Conservation (phyloP, 2,888 invertebrate genomes). For the Rotaria socialis region DNA sequence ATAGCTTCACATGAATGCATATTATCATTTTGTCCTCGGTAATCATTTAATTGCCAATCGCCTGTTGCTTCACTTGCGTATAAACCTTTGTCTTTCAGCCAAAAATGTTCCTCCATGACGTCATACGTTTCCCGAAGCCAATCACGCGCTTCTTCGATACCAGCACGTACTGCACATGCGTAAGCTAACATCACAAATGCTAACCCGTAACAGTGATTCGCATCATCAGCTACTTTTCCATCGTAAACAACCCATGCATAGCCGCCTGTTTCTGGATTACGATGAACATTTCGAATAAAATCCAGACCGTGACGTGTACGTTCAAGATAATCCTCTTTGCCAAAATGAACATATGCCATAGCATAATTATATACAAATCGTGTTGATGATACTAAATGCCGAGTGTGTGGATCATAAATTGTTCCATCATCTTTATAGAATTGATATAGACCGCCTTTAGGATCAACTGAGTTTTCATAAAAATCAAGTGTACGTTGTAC, state of each 20-base stretch:
- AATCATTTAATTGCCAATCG: constrained; percentile 5
- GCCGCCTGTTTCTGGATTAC: constrained; percentile 26
- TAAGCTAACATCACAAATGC: constrained; percentile 12
- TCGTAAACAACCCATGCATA: constrained; percentile 36
- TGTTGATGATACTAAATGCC: constrained; percentile 33
- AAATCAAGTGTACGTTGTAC: background rate
- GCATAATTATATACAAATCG: constrained; percentile 25
- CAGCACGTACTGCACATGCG: constrained; percentile 10
- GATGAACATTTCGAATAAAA: constrained; percentile 7
- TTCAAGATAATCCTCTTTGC: background rate
- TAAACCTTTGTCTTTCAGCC: background rate
- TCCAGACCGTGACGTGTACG: background rate
- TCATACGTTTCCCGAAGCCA: constrained; percentile 21
- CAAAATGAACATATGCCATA: constrained; percentile 25
- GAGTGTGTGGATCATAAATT: background rate
- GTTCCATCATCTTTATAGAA: constrained; percentile 35
- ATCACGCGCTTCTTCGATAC: constrained; percentile 17
- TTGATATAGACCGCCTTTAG: constrained; percentile 24
- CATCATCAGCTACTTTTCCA: background rate
- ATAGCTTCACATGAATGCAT: constrained; percentile 34
- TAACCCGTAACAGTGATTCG: constrained; percentile 24
- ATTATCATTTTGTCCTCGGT: constrained; percentile 34
- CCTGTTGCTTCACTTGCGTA: constrained; percentile 3
- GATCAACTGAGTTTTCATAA: constrained; percentile 7
- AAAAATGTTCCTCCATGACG: constrained; percentile 26